phyloP scores from a whole-genome alignment of 2,797 vertebrate species.

The Gallinago solitaria region DNA sequence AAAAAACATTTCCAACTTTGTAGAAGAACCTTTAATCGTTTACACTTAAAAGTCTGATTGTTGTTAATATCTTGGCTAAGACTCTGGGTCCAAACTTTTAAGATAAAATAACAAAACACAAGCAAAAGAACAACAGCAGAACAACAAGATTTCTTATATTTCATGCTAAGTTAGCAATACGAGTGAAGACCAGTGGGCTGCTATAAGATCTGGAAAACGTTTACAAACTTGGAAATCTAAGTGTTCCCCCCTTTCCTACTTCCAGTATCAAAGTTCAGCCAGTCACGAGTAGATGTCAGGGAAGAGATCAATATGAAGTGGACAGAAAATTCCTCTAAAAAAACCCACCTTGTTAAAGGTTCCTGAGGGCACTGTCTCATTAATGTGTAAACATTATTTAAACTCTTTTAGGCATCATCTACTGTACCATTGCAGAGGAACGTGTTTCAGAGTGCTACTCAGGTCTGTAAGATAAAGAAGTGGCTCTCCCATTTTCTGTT shows the following conservation, averaged over 20 bases:
- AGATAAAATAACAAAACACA: neutral
- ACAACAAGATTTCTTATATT: neutral
- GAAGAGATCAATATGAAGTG: neutral
- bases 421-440: neutral
- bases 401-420: neutral
- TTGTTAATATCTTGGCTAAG: neutral
- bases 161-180: neutral
- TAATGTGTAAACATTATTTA: neutral
- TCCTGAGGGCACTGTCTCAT: neutral
- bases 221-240: neutral
- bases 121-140: neutral
- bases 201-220: neutral
- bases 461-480: neutral
- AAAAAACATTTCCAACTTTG: neutral
- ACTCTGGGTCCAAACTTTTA: neutral
- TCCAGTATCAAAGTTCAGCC: neutral
- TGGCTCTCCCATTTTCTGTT: neutral
- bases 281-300: neutral
- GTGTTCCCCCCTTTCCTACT: neutral
- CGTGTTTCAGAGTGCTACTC: neutral
- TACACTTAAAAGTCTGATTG: neutral
- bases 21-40: neutral
- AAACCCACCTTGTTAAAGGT: neutral
- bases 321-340: neutral
- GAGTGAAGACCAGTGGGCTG: neutral